Evolutionary conservation across 2,888 invertebrate species (phyloP).

Genomic region (Andrena bucephala): DNA sequence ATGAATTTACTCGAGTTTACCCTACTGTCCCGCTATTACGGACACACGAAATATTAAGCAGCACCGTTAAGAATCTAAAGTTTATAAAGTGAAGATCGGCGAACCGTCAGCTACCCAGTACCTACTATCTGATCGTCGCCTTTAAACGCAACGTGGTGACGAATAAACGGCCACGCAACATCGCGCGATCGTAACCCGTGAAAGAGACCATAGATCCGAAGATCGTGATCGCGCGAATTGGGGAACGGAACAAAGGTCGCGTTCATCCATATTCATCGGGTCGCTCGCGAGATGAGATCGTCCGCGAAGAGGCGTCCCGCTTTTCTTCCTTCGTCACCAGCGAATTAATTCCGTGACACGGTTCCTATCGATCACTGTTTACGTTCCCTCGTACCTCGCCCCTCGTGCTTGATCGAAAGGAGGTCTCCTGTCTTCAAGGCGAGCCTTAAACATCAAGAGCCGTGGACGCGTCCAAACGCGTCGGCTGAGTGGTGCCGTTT

Average conservation of each 20-base stretch:
- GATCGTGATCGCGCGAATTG: conserved; percentile 55
- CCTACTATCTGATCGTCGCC: background rate
- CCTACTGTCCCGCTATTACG: background rate
- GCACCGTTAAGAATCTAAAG: no score
- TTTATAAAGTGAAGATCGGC: no score
- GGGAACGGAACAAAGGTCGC: conserved; percentile 59
- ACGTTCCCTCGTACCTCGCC: conserved; percentile 9
- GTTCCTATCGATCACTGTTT: conserved; percentile 57
- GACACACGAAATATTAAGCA: background rate
- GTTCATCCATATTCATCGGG: conserved; percentile 72
- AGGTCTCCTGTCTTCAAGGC: background rate
- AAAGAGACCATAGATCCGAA: background rate
- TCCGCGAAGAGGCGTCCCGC: conserved; percentile 42
- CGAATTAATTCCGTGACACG: conserved; percentile 73
- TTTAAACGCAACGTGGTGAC: background rate
- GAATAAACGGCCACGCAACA: conserved; percentile 7
- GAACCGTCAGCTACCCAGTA: background rate
- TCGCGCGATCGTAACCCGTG: background rate
- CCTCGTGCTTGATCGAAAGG: background rate
- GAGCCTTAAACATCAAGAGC: background rate
- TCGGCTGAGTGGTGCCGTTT: background rate
- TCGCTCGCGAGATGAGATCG: conserved; percentile 59
- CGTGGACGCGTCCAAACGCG: background rate
- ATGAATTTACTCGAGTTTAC: no score
- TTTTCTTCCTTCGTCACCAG: conserved; percentile 57